Evolutionary conservation across 2,113 vertebrate genomes (phyloP).

Genomic region (Opisthocomus hoazin): DNA sequence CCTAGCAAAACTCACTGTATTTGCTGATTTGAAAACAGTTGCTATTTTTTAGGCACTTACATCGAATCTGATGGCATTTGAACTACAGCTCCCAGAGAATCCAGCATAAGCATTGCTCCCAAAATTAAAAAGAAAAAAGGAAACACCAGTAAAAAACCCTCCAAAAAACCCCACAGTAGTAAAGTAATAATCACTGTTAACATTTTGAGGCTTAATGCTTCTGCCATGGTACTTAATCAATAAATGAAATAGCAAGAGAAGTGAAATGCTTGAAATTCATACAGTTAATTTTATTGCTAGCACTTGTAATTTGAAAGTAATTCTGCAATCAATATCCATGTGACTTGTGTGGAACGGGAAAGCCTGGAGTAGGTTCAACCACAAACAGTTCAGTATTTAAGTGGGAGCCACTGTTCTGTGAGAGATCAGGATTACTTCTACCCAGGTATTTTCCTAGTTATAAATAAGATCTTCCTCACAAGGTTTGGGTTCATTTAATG

Average conservation of each 20-base stretch:
- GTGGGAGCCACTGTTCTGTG: neutral
- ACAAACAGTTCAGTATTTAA: neutral
- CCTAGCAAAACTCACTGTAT: neutral
- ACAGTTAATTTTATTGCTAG: conserved; percentile 56
- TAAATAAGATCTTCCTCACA: neutral
- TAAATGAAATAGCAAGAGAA: conserved; percentile 51
- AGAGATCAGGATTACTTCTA: neutral
- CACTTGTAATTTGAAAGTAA: conserved; percentile 57
- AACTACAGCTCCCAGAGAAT: neutral
- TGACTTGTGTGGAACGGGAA: neutral
- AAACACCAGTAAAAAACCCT: neutral
- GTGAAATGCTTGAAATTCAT: conserved; percentile 32
- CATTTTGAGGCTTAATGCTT: conserved; percentile 14
- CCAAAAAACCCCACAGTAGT: neutral
- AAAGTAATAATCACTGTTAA: neutral
- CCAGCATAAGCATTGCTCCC: neutral
- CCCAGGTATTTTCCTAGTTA: neutral
- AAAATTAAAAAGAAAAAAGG: neutral
- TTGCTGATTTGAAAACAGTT: neutral
- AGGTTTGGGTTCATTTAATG: neutral
- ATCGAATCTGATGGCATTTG: neutral
- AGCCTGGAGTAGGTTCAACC: neutral
- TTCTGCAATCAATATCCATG: conserved; percentile 49
- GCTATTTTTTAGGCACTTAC: neutral
- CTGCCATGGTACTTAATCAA: conserved; percentile 21